Evolutionary conservation across 1,140 invertebrate genomes (phyloP).

Genomic region (Drosophila ogumai): DNA sequence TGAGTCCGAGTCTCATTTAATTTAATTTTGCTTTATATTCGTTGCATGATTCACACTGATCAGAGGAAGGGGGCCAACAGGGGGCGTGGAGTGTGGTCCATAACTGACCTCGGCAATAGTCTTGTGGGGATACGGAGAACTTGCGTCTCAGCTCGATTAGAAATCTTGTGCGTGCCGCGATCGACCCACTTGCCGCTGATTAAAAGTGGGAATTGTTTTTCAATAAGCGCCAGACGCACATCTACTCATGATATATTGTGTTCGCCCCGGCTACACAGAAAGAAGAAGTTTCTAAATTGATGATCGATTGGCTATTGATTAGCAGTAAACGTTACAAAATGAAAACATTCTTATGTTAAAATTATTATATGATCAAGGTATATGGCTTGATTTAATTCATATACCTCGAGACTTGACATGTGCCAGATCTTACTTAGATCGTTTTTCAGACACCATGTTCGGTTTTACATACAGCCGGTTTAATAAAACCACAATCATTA

Average conservation of each 20-base stretch:
- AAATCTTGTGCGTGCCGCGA: constrained; percentile 50
- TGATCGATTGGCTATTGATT: neutral
- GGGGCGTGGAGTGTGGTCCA: constrained; percentile 13
- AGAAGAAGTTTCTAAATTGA: constrained; percentile 2
- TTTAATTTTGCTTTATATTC: constrained; percentile 25
- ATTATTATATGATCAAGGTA: too few relatives aligned
- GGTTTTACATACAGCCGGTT: too few relatives aligned
- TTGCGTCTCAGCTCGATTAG: constrained; percentile 49
- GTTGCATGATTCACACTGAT: constrained; percentile 51
- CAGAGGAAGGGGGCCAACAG: neutral
- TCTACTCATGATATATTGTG: constrained; percentile 1
- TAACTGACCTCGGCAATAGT: constrained; percentile 73
- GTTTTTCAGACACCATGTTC: too few relatives aligned
- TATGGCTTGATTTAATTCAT: too few relatives aligned
- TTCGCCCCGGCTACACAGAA: constrained; percentile 4
- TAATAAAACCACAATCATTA: too few relatives aligned
- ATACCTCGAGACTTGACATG: too few relatives aligned
- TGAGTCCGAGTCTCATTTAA: constrained; percentile 26
- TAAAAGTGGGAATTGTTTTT: constrained; percentile 68
- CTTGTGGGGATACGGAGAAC: constrained; percentile 10
- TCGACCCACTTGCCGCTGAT: constrained; percentile 59
- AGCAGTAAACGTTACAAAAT: neutral
- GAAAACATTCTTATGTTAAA: neutral
- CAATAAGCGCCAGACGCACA: constrained; percentile 43
- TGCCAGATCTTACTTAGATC: too few relatives aligned